These are phyloP conservation scores for Seriola dumerili DNA, from an alignment of 2,113 vertebrate genomes.

Conservation along the genomic window DNA sequence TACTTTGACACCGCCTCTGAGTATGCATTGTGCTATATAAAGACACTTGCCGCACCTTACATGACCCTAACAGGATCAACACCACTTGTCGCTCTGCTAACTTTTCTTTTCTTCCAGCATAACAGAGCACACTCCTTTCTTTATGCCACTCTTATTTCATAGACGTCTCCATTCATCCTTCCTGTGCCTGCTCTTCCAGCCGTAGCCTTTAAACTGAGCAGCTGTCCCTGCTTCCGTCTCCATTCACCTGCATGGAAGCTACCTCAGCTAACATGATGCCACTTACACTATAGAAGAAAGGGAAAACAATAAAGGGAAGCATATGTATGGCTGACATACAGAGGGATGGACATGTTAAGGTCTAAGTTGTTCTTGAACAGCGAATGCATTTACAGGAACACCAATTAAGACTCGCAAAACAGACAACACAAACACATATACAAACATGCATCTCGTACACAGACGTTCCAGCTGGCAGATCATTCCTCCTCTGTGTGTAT, in stretches of 20 bases:
- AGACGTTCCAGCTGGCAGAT: conserved; percentile 62
- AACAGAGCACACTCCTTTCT: conserved; percentile 1
- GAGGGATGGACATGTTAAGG: not conserved
- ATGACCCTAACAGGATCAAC: conserved; percentile 24
- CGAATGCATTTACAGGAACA: conserved; percentile 7
- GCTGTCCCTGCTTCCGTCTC: conserved; percentile 40
- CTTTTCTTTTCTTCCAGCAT: conserved; percentile 14
- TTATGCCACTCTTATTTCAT: conserved; percentile 13
- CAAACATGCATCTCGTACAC: conserved; percentile 44
- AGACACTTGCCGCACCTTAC: not conserved
- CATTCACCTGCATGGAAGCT: conserved; percentile 38
- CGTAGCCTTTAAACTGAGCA: conserved; percentile 32
- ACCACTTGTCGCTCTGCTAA: conserved; percentile 15
- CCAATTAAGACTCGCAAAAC: conserved; percentile 13
- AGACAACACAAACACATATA: conserved; percentile 34
- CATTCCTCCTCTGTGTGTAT: conserved; percentile 25
- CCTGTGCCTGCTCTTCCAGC: conserved; percentile 14
- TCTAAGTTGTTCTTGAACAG: not conserved
- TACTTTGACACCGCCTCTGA: not conserved
- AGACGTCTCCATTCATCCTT: conserved; percentile 17
- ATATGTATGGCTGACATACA: not conserved
- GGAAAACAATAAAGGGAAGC: not conserved
- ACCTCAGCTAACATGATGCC: conserved; percentile 24
- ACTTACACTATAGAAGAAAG: conserved; percentile 22
- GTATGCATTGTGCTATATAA: not conserved